Evolutionary conservation across 2,113 vertebrate species (phyloP), one percentile per base, ranked within the genome.

Genomic region (Petrocephalus microphthalmus): DNA sequence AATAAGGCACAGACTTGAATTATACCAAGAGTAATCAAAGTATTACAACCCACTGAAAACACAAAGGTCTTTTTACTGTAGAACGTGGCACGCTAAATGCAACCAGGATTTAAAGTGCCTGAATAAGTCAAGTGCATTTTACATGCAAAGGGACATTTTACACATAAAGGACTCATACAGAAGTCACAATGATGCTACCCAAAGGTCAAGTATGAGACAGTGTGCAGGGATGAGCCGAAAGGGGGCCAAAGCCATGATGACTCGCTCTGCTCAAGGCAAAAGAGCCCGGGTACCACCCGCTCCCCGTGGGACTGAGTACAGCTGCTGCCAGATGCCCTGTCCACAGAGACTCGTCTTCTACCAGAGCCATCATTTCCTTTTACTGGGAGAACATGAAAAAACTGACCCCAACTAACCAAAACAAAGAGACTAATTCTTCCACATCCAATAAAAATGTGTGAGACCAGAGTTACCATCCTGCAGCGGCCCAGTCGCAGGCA

Each of bases 11-110:
- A 67, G 82, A 88, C 60, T 22, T 37, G 0, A 74, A 74, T 85
- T 87, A 82, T 22, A 88, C 51, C 88, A 87, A 45, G 45, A 71
- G 87, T 52, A 88, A 89, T 85, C 88, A 90, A 90, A 89, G 56
- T 54, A 67, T 22, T 82, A 42, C 7, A 33, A 42, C 51, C 25
- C 47, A 88, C 54, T 4, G 20, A 88, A 81, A 81, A 74, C 81
- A 57, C 85, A 78, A 78, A 52, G 82, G 56, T 52, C n/a, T 29
- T 47, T 74, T 78, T 49, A 25, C 64, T 17, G 64, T 56, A 47
- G 78, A 37, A 22, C 22, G 10, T 20, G 45, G 19, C 45, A 83
- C 20, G 22, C 33, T 83, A 83, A 45, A 83, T 49, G 42, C 19
- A 83, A 49, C 45, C 3, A 47, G 37, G 42, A 22, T 10, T 83